These are phyloP conservation scores for Luscinia megarhynchos DNA, from an alignment of 2,797 vertebrate genomes.

Conservation along the genomic window DNA sequence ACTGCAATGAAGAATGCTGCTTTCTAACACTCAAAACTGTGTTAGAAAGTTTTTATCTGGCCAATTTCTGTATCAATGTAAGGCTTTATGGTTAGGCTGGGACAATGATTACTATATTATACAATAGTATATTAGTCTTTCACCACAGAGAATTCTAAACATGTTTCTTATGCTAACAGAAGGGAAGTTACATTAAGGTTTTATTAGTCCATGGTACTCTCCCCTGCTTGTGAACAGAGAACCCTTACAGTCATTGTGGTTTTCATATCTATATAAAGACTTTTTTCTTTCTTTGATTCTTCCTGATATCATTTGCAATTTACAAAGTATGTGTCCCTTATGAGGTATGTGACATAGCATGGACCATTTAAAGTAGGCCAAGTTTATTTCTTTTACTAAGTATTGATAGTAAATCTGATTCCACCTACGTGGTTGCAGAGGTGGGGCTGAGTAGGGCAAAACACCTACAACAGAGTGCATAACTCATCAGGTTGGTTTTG, in stretches of 20 bases:
- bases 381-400: background rate
- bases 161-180: background rate
- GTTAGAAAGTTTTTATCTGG: background rate
- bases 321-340: background rate
- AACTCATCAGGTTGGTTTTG: background rate
- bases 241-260: background rate
- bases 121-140: background rate
- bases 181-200: background rate
- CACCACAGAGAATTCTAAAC: background rate
- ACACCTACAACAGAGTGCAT: background rate
- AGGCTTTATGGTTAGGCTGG: background rate
- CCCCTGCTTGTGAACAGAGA: background rate
- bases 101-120: background rate
- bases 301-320: background rate
- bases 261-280: background rate
- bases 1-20: background rate
- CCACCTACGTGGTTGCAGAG: background rate
- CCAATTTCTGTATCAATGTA: background rate
- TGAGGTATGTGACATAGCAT: background rate
- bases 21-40: background rate
- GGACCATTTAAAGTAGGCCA: background rate
- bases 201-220: background rate
- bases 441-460: background rate
- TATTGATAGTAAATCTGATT: background rate
- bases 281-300: background rate